Evolutionary conservation across 2,113 vertebrate genomes (phyloP), one percentile per base, ranked within the genome.

Genomic region (Pao palembangensis): DNA sequence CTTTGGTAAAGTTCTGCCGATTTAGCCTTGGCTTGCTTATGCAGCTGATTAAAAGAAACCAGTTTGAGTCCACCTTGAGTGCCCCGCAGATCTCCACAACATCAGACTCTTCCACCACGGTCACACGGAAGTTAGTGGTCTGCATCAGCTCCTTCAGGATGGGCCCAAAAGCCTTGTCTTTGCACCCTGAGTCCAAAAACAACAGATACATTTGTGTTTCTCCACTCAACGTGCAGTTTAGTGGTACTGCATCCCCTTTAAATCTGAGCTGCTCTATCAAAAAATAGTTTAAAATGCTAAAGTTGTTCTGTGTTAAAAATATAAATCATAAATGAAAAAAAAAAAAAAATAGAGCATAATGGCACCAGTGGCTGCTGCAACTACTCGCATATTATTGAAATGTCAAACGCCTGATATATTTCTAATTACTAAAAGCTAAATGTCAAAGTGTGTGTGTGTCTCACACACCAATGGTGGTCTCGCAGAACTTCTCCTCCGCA

Each of bases 1-100:
- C 34, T 38, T 8, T 38, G 34, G 8, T 38, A 38, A 38, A 38
- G 34, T 12, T 8, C 34, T 3, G 10, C 34, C 11, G 3, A 6
- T 31, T 31, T 31, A 8, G 28, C 28, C 28, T 31, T 31, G 28
- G 28, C 5, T 31, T 31, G 28, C 28, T 31, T 23, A 19, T 50
- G 28, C 52, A n/a, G n/a, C 17, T 5, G 19, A 15, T 2, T 16
- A 11, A 51, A 42, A 23, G 16, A 5, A 10, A 15, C 38, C 6
- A 8, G 20, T 8, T 19, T 18, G 10, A 11, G 6, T 44, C 55
- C 58, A 98, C 97, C 94, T 99, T 99, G 54, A 99, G 92, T 5
- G 96, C 96, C 13, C 97, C 97, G 4, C 97, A 99, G 82, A 98
- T 93, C 92, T 99, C 97, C 1, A 99, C 97, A 0, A 97, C 96